These are phyloP conservation scores for Crossaster papposus DNA, from an alignment of 53 echinoderm and acorn worm species.

Conservation along the genomic window DNA sequence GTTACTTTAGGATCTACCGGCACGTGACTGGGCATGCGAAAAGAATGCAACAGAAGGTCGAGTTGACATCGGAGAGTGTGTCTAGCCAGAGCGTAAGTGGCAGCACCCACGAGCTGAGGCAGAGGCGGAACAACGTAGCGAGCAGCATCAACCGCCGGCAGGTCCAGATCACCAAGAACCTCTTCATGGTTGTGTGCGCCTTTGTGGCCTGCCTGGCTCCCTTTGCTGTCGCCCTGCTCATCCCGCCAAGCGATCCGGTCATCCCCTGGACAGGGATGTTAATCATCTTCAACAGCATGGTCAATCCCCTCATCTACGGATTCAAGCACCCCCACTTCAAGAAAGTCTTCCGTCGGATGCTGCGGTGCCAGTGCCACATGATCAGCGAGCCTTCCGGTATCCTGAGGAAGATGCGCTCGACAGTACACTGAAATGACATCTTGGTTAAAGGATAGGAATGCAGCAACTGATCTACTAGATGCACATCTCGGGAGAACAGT, in stretches of 20 bases:
- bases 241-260: constrained; percentile 71
- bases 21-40: constrained; percentile 59
- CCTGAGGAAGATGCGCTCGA: constrained; percentile 49
- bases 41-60: not conserved
- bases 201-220: constrained; percentile 78
- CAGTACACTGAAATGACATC: not conserved
- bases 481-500: not conserved
- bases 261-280: constrained; percentile 76
- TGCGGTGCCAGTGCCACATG: constrained; percentile 43
- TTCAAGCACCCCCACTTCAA: constrained; percentile 81
- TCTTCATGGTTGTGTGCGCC: constrained; percentile 79
- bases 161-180: constrained; percentile 80
- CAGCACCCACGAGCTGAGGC: constrained; percentile 16
- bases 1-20: constrained; percentile 63
- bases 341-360: constrained; percentile 66
- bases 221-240: constrained; percentile 70
- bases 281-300: constrained; percentile 72
- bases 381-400: constrained; percentile 64
- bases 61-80: not conserved
- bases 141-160: constrained; percentile 60
- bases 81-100: not conserved
- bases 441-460: not conserved
- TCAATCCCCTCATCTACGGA: constrained; percentile 77
- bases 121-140: not conserved
- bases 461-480: not conserved